Conservation (phyloP, 2,797 vertebrate species). For the Rhodeus uyekii region DNA sequence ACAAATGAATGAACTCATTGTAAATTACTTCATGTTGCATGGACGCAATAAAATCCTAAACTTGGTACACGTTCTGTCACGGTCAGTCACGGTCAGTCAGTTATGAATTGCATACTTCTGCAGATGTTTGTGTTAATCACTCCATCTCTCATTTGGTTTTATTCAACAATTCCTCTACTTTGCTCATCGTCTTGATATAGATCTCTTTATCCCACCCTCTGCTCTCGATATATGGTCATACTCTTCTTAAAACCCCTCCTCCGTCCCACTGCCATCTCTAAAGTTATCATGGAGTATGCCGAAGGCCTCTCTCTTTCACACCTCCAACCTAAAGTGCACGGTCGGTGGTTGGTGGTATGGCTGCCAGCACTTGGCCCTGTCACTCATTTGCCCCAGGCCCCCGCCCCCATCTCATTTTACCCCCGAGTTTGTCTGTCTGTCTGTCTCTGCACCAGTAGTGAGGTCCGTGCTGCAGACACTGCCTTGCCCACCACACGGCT, state of each 20-base stretch:
- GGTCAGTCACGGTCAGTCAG: neutral
- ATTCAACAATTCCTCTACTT: slow-evolving; percentile 38
- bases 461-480: slow-evolving; percentile 70
- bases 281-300: slow-evolving; percentile 67
- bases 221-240: slow-evolving; percentile 61
- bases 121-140: slow-evolving; percentile 19
- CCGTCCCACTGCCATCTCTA: slow-evolving; percentile 56
- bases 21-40: neutral
- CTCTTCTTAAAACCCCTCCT: slow-evolving; percentile 43
- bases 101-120: neutral
- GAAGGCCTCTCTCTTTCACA: slow-evolving; percentile 45
- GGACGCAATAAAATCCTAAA: neutral
- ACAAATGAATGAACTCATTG: slow-evolving; percentile 7
- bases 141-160: slow-evolving; percentile 44
- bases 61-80: neutral
- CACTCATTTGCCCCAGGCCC: slow-evolving; percentile 70
- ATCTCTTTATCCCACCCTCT: slow-evolving; percentile 46
- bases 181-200: slow-evolving; percentile 54
- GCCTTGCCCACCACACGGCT: slow-evolving; percentile 69
- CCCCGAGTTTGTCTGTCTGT: slow-evolving; percentile 77
- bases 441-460: slow-evolving; percentile 74
- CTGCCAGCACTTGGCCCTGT: slow-evolving; percentile 79
- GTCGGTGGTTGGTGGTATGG: slow-evolving; percentile 66
- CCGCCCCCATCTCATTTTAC: slow-evolving; percentile 75
- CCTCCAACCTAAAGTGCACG: slow-evolving; percentile 66